Conservation (phyloP, 1,140 invertebrate genomes). For the Atta colombica region DNA sequence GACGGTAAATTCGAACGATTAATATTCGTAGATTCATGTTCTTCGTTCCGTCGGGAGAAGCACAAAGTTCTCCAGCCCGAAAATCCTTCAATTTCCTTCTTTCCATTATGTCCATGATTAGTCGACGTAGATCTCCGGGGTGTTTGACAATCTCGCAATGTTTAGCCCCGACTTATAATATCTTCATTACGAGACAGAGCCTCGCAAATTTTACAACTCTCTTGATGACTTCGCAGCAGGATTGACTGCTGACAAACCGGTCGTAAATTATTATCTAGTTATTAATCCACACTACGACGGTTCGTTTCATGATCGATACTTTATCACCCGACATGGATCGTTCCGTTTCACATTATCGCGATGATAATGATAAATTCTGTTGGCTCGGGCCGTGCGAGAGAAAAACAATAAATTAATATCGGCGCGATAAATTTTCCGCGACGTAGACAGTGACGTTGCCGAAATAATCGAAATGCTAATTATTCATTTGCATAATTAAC, state of each 20-base stretch:
- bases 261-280: conserved; percentile 65
- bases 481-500: conserved; percentile 85
- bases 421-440: conserved; percentile 55
- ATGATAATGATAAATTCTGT: conserved; percentile 37
- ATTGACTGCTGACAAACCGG: conserved; percentile 22
- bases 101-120: neutral
- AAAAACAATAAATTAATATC: conserved; percentile 64
- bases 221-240: conserved; percentile 9
- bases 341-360: conserved; percentile 14
- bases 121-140: conserved; percentile 10
- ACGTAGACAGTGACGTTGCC: conserved; percentile 58
- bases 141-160: conserved; percentile 9
- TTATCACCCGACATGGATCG: conserved; percentile 30
- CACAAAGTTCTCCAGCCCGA: neutral
- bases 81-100: conserved; percentile 23
- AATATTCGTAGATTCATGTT: conserved; percentile 45
- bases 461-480: conserved; percentile 86
- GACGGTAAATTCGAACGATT: conserved; percentile 35
- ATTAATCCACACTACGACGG: conserved; percentile 65
- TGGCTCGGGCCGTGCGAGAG: neutral
- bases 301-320: conserved; percentile 42
- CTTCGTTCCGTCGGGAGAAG: neutral
- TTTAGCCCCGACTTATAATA: conserved; percentile 14
- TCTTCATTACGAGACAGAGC: conserved; percentile 63
- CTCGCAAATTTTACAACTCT: conserved; percentile 40